phyloP scores from a whole-genome alignment of 92 coral and sea anemone genomes.

The Isaurus tuberculatus region DNA sequence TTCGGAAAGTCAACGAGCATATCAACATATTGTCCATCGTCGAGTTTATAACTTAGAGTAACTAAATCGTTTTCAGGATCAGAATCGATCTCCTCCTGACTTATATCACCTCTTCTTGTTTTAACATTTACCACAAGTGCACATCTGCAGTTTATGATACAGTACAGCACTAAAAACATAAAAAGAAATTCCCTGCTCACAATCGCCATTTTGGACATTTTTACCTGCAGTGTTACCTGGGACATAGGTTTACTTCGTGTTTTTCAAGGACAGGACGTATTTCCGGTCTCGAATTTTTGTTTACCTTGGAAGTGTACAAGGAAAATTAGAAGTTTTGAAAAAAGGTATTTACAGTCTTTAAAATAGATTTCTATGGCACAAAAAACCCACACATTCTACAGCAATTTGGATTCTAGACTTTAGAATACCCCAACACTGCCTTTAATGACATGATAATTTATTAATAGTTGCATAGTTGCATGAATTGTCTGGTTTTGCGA shows the following conservation, averaged over 20 bases:
- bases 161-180: slow-evolving; percentile 19
- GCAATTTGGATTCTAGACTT: too few species aligned
- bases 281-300: background rate
- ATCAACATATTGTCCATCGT: slow-evolving; percentile 69
- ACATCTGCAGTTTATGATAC: slow-evolving; percentile 50
- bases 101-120: slow-evolving; percentile 82
- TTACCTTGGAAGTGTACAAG: too few species aligned
- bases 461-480: too few species aligned
- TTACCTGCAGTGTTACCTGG: slow-evolving; percentile 30
- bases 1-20: slow-evolving; percentile 83
- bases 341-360: too few species aligned
- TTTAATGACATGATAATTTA: too few species aligned
- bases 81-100: slow-evolving; percentile 75
- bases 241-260: background rate
- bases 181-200: background rate
- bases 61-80: slow-evolving; percentile 89
- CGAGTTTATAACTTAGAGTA: slow-evolving; percentile 67
- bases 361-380: too few species aligned
- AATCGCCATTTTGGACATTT: slow-evolving; percentile 51
- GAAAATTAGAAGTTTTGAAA: too few species aligned
- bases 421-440: too few species aligned
- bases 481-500: too few species aligned
- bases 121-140: slow-evolving; percentile 88
- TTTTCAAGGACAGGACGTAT: background rate
- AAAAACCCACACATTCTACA: too few species aligned